phyloP scores from a whole-genome alignment of 2,113 vertebrate genomes.

The Uria lomvia region DNA sequence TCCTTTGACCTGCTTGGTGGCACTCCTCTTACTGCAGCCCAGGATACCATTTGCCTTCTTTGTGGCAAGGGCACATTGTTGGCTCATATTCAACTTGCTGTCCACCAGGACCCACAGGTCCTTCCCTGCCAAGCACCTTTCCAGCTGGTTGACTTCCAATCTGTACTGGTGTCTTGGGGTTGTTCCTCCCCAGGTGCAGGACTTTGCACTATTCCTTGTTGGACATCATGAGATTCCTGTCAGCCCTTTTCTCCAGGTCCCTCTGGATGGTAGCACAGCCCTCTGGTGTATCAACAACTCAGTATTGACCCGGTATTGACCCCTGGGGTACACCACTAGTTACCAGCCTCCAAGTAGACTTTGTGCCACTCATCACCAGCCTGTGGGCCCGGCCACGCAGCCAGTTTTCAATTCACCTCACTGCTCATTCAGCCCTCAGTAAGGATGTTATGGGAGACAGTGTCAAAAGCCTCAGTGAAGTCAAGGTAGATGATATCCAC shows the following conservation, averaged over 20 bases:
- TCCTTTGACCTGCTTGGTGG: neutral
- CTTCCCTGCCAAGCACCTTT: neutral
- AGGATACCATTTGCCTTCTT: neutral
- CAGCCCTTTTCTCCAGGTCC: neutral
- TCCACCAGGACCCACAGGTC: neutral
- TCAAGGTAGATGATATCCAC: neutral
- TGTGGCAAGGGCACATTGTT: fast-evolving
- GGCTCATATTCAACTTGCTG: neutral
- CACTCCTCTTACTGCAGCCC: neutral
- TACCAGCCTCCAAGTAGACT: neutral
- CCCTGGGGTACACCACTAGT: neutral
- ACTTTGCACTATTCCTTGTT: neutral
- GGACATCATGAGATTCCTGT: neutral
- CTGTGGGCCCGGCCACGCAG: neutral
- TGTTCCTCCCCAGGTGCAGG: neutral
- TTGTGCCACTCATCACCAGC: neutral
- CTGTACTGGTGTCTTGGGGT: neutral
- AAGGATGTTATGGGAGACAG: neutral
- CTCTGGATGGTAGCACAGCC: neutral
- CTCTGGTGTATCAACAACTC: neutral
- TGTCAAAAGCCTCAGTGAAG: neutral
- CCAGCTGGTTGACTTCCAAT: neutral
- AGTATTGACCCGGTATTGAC: neutral
- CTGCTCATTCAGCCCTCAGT: neutral
- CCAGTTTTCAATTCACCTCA: neutral